These are phyloP conservation scores for Nymphicus hollandicus DNA, from an alignment of 2,113 vertebrate species.

Conservation along the genomic window DNA sequence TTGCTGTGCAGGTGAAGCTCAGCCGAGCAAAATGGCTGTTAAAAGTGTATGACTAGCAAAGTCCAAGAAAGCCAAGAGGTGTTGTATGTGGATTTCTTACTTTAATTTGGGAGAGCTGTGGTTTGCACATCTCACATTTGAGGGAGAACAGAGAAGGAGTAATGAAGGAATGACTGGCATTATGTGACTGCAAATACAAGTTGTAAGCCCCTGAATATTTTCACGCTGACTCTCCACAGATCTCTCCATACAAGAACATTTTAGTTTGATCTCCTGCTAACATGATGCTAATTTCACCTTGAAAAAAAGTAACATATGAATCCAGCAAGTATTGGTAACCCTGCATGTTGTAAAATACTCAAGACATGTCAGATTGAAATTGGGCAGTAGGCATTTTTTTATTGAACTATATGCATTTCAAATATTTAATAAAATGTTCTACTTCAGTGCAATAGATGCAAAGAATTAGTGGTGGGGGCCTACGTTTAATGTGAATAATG, in stretches of 20 bases:
- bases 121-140: rapidly evolving
- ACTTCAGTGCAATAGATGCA: not conserved
- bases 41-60: not conserved
- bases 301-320: not conserved
- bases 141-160: not conserved
- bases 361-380: not conserved
- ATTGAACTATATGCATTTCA: not conserved
- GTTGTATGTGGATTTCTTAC: not conserved
- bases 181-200: not conserved
- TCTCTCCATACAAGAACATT: not conserved
- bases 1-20: not conserved
- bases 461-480: not conserved
- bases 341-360: not conserved
- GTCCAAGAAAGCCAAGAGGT: not conserved
- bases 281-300: not conserved
- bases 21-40: not conserved
- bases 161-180: not conserved
- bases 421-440: not conserved
- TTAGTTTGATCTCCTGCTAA: not conserved
- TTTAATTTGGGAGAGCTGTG: not conserved
- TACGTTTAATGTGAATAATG: not conserved
- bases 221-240: not conserved
- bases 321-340: not conserved
- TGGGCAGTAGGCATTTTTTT: not conserved
- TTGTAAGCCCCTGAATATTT: not conserved